A percentile compares a stretch with the other conserved stretches of the same genome.
phyloP scores from a whole-genome alignment of 2,113 vertebrate species.

The Oryzias celebensis region DNA sequence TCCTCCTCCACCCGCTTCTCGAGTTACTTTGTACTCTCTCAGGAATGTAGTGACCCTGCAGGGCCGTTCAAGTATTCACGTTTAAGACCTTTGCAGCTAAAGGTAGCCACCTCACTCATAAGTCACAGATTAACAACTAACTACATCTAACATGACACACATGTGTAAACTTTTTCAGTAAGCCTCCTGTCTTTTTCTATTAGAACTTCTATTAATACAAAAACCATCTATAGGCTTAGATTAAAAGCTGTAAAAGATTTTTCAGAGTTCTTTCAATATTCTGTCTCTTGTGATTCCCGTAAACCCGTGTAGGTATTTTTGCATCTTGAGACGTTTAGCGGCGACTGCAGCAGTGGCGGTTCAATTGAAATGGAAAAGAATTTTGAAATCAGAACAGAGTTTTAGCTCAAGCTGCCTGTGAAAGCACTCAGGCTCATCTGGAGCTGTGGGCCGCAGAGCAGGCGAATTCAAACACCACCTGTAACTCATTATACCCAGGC shows the following conservation, averaged over 20 bases:
- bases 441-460: constrained; percentile 46
- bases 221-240: too few species aligned
- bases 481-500: constrained; percentile 69
- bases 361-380: constrained; percentile 63
- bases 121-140: constrained; percentile 61
- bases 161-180: constrained; percentile 36
- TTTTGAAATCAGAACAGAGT: constrained; percentile 59
- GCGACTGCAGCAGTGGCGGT: constrained; percentile 49
- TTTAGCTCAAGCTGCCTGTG: constrained; percentile 48
- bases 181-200: constrained; percentile 8
- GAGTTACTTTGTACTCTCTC: constrained; percentile 46
- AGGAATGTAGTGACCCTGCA: constrained; percentile 43
- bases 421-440: constrained; percentile 71
- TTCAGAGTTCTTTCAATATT: neutral
- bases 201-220: too few species aligned
- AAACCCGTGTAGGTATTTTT: constrained; percentile 32
- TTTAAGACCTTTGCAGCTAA: constrained; percentile 53
- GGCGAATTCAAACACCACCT: constrained; percentile 68
- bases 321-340: constrained; percentile 58
- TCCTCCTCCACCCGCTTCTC: constrained; percentile 34
- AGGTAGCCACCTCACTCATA: constrained; percentile 55
- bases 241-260: neutral
- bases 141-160: constrained; percentile 59
- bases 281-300: constrained; percentile 7
- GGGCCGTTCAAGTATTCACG: constrained; percentile 52